Evolutionary conservation across 2,113 vertebrate genomes (phyloP).

Genomic region (Eleginops maclovinus): DNA sequence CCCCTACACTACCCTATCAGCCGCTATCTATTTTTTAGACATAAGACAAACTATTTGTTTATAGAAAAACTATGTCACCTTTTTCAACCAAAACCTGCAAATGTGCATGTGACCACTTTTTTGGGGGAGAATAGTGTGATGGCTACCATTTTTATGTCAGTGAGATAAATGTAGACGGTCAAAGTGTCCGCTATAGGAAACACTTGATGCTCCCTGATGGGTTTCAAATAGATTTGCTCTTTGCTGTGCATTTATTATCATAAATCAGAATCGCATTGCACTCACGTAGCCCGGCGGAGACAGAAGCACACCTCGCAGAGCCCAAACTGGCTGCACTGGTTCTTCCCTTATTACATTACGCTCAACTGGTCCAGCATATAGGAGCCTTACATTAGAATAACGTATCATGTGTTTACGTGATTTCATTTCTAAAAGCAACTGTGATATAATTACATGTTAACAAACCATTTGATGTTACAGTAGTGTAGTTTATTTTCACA

Average conservation of each 20-base stretch:
- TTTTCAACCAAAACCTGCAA: background rate
- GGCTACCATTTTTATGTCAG: background rate
- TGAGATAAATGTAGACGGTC: background rate
- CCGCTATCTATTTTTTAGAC: background rate
- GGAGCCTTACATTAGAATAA: background rate
- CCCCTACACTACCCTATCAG: no score
- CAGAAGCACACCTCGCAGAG: conserved; percentile 10
- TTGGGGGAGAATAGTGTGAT: background rate
- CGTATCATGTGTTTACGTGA: background rate
- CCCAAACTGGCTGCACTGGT: background rate
- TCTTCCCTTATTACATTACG: background rate
- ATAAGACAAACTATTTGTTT: background rate
- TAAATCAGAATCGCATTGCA: background rate
- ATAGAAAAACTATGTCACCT: background rate
- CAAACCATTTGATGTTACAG: background rate
- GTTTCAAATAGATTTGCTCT: conserved; percentile 28
- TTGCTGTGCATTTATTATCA: conserved; percentile 20
- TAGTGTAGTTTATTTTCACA: background rate
- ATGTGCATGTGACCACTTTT: background rate
- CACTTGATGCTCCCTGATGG: background rate
- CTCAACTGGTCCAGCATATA: background rate
- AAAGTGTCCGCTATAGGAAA: background rate
- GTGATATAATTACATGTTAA: background rate
- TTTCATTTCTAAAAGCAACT: background rate
- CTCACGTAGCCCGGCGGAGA: background rate